Percentiles rank a stretch among this genome's conserved stretches.
phyloP scores from a whole-genome alignment of 2,113 vertebrate species.

The Sinocyclocheilus grahami region DNA sequence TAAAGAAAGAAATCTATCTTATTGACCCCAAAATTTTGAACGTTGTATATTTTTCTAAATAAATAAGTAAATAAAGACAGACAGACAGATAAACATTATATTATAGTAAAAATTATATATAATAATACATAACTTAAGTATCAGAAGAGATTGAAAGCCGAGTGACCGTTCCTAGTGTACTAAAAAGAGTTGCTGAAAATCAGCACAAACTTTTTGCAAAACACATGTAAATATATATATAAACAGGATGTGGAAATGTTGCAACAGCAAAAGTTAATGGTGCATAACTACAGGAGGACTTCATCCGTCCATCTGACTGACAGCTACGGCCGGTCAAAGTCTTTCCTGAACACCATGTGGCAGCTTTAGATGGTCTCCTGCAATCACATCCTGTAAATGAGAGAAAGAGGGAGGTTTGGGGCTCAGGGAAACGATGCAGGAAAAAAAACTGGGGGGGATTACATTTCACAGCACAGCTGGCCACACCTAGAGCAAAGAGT shows the following conservation, averaged over 20 bases:
- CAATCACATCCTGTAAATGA: constrained; percentile 53
- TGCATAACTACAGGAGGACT: neutral
- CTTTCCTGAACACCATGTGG: constrained; percentile 35
- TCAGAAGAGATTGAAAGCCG: too few relatives aligned
- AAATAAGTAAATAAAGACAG: too few relatives aligned
- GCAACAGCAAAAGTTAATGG: neutral
- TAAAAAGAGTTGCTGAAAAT: neutral
- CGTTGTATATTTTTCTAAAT: too few relatives aligned
- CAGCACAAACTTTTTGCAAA: neutral
- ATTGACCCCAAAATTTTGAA: too few relatives aligned
- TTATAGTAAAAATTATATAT: too few relatives aligned
- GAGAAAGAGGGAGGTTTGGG: constrained; percentile 43
- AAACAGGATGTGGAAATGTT: neutral
- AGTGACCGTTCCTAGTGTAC: neutral
- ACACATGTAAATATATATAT: neutral
- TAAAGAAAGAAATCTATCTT: too few relatives aligned
- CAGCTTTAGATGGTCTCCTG: constrained; percentile 35
- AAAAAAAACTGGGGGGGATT: constrained; percentile 52
- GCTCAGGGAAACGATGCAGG: constrained; percentile 54
- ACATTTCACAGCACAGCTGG: constrained; percentile 63
- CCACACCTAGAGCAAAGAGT: constrained; percentile 57
- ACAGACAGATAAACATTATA: too few relatives aligned
- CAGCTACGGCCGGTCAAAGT: neutral
- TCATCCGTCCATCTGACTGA: constrained; percentile 28
- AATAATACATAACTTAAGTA: too few relatives aligned